A percentile compares a stretch with the other conserved stretches of the same genome.
These are phyloP conservation scores for Lichenostomus cassidix DNA, from an alignment of 2,113 vertebrate genomes.

Conservation along the genomic window DNA sequence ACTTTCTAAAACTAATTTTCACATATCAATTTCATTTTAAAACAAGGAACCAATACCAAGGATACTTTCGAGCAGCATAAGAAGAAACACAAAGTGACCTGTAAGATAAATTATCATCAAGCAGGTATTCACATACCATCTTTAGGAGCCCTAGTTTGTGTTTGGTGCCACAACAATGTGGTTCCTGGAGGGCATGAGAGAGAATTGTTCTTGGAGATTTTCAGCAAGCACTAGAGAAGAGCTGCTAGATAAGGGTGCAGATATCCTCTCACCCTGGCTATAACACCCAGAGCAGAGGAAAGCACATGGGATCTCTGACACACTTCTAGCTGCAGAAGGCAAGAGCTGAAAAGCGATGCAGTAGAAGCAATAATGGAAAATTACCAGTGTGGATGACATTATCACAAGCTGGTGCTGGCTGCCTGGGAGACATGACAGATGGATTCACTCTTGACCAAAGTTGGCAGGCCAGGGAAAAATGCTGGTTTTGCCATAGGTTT, in stretches of 20 bases:
- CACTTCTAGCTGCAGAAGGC: background rate
- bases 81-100: background rate
- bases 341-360: background rate
- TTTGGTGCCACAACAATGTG: background rate
- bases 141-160: background rate
- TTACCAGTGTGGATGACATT: background rate
- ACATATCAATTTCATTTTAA: background rate
- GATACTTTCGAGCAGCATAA: background rate
- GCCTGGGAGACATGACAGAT: background rate
- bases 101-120: background rate
- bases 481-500: background rate
- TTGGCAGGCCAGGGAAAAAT: background rate
- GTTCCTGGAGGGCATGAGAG: background rate
- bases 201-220: background rate
- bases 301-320: background rate
- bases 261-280: background rate
- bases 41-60: background rate
- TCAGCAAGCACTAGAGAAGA: background rate
- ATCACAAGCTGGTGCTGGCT: background rate
- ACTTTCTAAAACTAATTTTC: background rate
- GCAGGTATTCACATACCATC: no score
- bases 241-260: background rate
- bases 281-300: fast-evolving
- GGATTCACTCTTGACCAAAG: background rate
- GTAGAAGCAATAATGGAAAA: background rate